Evolutionary conservation across 2,113 vertebrate species (phyloP), one percentile per base, ranked within the genome.

Genomic region (Todiramphus saurophagus): DNA sequence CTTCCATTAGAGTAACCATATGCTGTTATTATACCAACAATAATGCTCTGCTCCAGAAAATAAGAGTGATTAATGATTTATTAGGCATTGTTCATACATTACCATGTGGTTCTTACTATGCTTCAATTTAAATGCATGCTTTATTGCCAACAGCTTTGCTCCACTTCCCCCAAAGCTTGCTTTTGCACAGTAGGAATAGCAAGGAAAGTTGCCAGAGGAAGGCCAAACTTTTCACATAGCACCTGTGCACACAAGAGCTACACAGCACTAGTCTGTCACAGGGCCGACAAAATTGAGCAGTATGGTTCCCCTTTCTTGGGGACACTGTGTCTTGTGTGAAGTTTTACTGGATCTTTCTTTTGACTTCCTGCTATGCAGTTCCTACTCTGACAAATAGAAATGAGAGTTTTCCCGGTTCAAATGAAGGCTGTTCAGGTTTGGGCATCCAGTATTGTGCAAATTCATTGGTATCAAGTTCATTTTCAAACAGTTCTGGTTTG

Each of bases 371-470:
- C 16, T 88, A 28, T 25, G 30, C 5, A 75, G 15, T 67, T 92
- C 39, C 46, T 77, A 19, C 16, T 69, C 28, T 80, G 48, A 72
- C 1, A 78, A 80, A 60, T 2, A 75, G 37, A 80, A 74, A 67
- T 77, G 5, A 33, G 33, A 7, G 5, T 3, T 90, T 68, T 80
- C 35, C 13, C 23, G 25, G 35, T 68, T 86, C 10, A 7, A 66
- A 15, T 48, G 19, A 59, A 5, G 13, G 21, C 31, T 78, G 24
- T 41, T 92, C 43, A 68, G 30, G 64, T 58, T 53, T 75, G 8
- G 15, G 27, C 60, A 24, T 67, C 37, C 46, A 0, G 0, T 60
- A 28, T 21, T 51, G 23, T 1, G 1, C 18, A 63, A 53, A 12
- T n/a, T 68, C 33, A 13, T 69, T 73, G 14, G 5, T 48, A 48